These are phyloP conservation scores for Notiomystis cincta DNA, from an alignment of 2,113 vertebrate genomes.

Conservation along the genomic window DNA sequence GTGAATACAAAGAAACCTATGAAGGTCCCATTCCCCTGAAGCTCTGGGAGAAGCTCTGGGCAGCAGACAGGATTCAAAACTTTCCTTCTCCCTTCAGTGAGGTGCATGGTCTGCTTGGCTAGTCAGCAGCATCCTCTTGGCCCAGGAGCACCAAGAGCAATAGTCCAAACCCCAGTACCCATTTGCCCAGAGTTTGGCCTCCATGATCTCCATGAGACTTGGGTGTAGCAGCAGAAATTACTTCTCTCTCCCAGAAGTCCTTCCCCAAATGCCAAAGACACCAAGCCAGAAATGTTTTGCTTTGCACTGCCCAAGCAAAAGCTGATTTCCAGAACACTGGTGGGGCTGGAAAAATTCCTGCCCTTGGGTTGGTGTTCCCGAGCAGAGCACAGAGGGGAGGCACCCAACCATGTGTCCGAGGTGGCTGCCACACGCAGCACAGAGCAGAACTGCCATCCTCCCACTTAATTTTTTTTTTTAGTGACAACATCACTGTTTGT, in stretches of 20 bases:
- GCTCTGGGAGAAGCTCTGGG: background rate
- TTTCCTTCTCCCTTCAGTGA: background rate
- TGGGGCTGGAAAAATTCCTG: background rate
- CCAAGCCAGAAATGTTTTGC: background rate
- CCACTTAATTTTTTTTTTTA: background rate
- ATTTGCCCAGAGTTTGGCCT: background rate
- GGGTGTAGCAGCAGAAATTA: background rate
- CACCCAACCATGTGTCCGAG: background rate
- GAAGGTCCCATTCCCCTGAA: background rate
- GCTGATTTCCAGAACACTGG: background rate
- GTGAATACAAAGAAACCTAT: background rate
- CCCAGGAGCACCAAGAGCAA: background rate
- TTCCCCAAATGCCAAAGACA: background rate
- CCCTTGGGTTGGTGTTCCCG: fast-evolving
- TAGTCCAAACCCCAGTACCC: background rate
- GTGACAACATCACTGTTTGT: background rate
- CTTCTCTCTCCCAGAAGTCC: background rate
- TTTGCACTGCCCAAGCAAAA: background rate
- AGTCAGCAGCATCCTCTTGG: background rate
- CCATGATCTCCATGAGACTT: background rate
- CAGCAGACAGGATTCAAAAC: background rate
- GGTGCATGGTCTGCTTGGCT: background rate
- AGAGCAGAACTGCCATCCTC: background rate
- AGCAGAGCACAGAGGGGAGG: background rate
- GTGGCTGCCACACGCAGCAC: slow-evolving; percentile 23